Evolutionary conservation across 2,797 vertebrate species (phyloP).

Genomic region (Pseudomugil tenellus): DNA sequence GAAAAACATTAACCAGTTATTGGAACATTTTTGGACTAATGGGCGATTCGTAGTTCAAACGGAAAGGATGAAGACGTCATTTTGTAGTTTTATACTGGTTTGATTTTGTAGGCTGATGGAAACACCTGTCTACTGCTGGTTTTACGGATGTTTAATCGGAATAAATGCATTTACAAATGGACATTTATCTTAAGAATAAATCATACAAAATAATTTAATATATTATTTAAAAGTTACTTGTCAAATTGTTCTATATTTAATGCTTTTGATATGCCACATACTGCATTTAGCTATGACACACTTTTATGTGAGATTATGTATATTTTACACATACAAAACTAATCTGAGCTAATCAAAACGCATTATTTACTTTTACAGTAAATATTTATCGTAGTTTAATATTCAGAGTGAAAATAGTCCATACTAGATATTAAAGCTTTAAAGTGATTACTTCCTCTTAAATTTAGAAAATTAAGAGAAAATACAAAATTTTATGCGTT

Average conservation of each 20-base stretch:
- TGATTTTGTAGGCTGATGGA: neutral
- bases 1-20: no score
- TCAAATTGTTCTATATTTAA: no score
- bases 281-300: no score
- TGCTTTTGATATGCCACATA: no score
- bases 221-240: no score
- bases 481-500: neutral
- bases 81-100: constrained; percentile 34
- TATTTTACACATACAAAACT: no score
- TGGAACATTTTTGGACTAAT: constrained; percentile 12
- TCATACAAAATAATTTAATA: neutral
- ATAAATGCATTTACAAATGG: neutral
- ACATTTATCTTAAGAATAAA: neutral
- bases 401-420: no score
- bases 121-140: neutral
- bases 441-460: neutral
- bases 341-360: no score
- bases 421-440: no score
- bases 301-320: no score
- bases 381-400: no score
- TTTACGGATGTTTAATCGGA: neutral
- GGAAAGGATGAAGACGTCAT: neutral
- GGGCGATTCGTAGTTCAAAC: constrained; percentile 18
- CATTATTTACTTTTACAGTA: no score
- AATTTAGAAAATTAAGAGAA: neutral